Percentiles rank a stretch among this genome's conserved stretches.
Evolutionary conservation across 35 echinoderm and acorn worm species (phyloP).

Genomic region (Ophiothrix spiculata): DNA sequence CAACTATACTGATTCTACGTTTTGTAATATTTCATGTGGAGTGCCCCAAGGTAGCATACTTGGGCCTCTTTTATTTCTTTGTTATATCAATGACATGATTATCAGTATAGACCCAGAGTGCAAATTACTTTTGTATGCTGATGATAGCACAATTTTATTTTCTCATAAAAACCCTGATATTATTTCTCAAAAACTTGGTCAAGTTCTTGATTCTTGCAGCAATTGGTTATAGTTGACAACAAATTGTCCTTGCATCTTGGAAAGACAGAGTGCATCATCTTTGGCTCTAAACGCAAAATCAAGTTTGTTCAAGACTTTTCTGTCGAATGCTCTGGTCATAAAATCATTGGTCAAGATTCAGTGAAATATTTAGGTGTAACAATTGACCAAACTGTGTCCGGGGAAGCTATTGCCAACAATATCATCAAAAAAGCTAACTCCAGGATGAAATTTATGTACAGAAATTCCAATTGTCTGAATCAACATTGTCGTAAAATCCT

Average conservation of each 20-base stretch:
- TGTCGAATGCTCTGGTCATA: neutral
- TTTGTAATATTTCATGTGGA: too few species aligned
- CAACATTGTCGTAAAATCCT: constrained; percentile 1
- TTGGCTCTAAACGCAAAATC: neutral
- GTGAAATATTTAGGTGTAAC: neutral
- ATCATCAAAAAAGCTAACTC: neutral
- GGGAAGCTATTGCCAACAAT: neutral
- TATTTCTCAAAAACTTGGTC: neutral
- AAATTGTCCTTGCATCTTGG: constrained; percentile 30
- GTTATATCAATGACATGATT: constrained; percentile 23
- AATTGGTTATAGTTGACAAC: constrained; percentile 31
- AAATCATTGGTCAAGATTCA: neutral
- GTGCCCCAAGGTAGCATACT: too few species aligned
- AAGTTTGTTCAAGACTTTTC: neutral
- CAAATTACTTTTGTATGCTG: constrained; percentile 24
- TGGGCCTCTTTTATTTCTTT: constrained; percentile 25
- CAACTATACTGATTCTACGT: too few species aligned
- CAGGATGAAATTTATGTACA: neutral
- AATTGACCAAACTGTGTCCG: neutral
- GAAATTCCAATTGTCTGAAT: neutral
- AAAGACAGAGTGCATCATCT: constrained; percentile 20
- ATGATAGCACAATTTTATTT: constrained; percentile 29
- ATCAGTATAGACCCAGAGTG: constrained; percentile 20
- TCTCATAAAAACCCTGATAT: neutral
- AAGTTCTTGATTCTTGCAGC: constrained; percentile 14